Conservation (phyloP, 2,888 invertebrate genomes). For the Eupithecia abbreviata region DNA sequence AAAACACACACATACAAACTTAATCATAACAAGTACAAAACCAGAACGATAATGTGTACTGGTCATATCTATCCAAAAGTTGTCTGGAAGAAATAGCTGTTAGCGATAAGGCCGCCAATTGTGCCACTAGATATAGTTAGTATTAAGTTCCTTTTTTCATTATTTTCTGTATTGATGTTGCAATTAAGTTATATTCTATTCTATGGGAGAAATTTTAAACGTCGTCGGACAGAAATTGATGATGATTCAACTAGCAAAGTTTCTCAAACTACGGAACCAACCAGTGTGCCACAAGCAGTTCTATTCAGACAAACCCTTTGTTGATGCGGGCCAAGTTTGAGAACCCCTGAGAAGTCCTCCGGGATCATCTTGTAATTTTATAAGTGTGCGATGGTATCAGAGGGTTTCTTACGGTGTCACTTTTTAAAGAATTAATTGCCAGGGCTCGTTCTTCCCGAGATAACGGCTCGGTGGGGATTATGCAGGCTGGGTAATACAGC, state of each 20-base stretch:
- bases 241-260: background rate
- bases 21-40: no score
- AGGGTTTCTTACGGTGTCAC: conserved; percentile 44
- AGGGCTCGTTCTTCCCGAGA: conserved; percentile 20
- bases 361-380: conserved; percentile 56
- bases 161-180: no score
- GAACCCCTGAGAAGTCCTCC: background rate
- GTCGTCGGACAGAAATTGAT: no score
- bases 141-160: no score
- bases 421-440: conserved; percentile 51
- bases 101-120: no score
- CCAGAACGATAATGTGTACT: no score
- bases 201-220: no score
- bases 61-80: no score
- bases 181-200: no score
- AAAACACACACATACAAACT: no score
- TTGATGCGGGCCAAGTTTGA: background rate
- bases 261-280: background rate
- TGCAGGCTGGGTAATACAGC: conserved; percentile 32
- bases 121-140: no score
- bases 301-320: background rate
- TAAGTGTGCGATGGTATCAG: conserved; percentile 56
- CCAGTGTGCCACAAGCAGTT: background rate
- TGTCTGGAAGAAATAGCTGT: no score
- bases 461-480: conserved; percentile 26